Conservation (phyloP, 2,797 vertebrate species). For the Sciurus carolinensis region DNA sequence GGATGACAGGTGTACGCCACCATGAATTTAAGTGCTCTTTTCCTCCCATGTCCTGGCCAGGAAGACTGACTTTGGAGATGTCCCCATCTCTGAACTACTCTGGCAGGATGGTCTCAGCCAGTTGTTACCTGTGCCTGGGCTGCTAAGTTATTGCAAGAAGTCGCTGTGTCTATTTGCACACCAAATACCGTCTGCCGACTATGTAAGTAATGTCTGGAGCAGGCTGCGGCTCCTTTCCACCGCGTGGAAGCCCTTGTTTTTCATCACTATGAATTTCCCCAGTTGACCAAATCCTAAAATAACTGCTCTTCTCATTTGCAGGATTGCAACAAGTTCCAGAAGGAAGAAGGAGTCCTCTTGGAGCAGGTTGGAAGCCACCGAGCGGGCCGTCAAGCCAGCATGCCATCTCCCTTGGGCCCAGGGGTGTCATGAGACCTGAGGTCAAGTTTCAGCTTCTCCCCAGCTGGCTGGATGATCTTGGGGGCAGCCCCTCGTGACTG, state of each 20-base stretch:
- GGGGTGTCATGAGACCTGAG: slow-evolving; percentile 52
- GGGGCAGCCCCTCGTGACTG: slow-evolving; percentile 34
- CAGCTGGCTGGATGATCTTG: not conserved
- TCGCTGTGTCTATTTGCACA: not conserved
- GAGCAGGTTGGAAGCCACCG: slow-evolving; percentile 15
- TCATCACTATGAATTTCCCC: not conserved
- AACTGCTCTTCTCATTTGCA: slow-evolving; percentile 20
- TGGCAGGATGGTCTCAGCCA: not conserved
- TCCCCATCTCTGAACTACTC: not conserved
- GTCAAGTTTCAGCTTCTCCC: slow-evolving; percentile 41
- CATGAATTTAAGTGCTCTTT: not conserved
- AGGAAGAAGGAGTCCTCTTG: not conserved
- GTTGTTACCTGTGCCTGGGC: not conserved
- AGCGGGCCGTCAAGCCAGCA: not conserved
- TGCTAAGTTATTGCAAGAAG: not conserved
- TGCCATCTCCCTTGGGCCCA: not conserved
- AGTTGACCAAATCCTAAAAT: slow-evolving; percentile 20
- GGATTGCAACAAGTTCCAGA: not conserved
- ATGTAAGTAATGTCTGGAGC: not conserved
- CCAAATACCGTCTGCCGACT: not conserved
- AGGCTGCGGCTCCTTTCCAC: not conserved
- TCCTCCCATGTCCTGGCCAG: not conserved
- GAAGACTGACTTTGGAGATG: not conserved
- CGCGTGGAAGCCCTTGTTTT: not conserved
- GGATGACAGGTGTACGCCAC: too few species aligned